phyloP scores from a whole-genome alignment of 2,888 invertebrate species.

The Lasioglossum zephyrum region DNA sequence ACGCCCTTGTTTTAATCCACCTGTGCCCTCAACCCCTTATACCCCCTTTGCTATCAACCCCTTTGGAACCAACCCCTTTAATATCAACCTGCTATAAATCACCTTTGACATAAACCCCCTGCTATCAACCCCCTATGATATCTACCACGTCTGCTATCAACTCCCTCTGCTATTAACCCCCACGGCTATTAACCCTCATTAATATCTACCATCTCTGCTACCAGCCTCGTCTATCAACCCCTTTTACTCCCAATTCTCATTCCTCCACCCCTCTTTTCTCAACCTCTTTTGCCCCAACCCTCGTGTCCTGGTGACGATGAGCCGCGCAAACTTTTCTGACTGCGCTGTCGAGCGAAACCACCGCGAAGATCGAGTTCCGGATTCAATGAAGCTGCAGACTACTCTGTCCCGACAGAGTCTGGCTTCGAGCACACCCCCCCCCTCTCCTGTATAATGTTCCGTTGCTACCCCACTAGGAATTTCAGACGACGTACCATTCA shows the following conservation, averaged over 20 bases:
- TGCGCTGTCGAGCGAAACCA: slow-evolving; percentile 13
- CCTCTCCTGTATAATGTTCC: neutral
- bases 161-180: too few relatives aligned
- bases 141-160: too few relatives aligned
- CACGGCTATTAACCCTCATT: too few relatives aligned
- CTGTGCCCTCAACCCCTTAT: neutral
- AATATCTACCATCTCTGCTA: too few relatives aligned
- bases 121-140: too few relatives aligned
- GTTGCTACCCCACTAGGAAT: neutral
- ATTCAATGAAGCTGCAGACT: slow-evolving; percentile 20
- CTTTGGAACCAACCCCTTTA: too few relatives aligned
- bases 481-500: neutral
- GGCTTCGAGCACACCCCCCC: neutral
- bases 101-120: too few relatives aligned
- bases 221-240: neutral
- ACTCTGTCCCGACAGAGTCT: neutral
- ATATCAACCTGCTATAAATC: too few relatives aligned
- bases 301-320: neutral
- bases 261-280: neutral
- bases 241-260: neutral
- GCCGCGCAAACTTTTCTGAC: slow-evolving; percentile 27
- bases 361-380: slow-evolving; percentile 14
- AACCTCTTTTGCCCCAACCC: neutral
- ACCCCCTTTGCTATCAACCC: neutral
- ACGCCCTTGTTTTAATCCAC: neutral